phyloP scores from a whole-genome alignment of 2,888 invertebrate species.

The Pantelozetes paolii region DNA sequence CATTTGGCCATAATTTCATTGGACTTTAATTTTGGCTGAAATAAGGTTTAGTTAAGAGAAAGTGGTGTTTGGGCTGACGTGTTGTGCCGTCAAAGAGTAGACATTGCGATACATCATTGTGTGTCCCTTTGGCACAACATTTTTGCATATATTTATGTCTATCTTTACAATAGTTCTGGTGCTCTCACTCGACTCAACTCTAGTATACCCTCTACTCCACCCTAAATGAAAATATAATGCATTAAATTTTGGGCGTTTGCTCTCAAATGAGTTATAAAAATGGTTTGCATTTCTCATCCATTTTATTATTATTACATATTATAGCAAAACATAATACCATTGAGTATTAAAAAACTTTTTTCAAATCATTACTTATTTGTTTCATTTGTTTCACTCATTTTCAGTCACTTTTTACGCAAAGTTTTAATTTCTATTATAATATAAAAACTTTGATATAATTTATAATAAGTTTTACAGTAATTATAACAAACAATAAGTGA shows the following conservation, averaged over 20 bases:
- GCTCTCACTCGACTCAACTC: neutral
- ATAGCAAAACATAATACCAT: slow-evolving; percentile 23
- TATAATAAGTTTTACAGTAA: slow-evolving; percentile 16
- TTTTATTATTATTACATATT: slow-evolving; percentile 22
- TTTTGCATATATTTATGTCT: slow-evolving; percentile 29
- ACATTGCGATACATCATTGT: slow-evolving; percentile 36
- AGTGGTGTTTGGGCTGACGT: neutral
- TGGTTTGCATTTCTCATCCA: neutral
- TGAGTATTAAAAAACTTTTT: slow-evolving; percentile 16
- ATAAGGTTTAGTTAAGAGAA: neutral
- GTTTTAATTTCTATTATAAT: neutral
- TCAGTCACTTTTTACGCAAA: slow-evolving; percentile 9
- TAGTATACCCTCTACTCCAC: slow-evolving; percentile 36
- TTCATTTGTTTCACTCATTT: slow-evolving; percentile 2
- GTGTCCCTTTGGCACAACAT: slow-evolving; percentile 20
- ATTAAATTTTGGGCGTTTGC: slow-evolving; percentile 38
- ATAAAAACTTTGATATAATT: slow-evolving; percentile 10
- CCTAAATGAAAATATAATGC: slow-evolving; percentile 37
- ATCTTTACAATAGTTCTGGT: neutral
- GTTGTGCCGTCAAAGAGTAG: slow-evolving; percentile 5
- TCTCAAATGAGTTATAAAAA: slow-evolving; percentile 18
- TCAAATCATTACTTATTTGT: slow-evolving; percentile 35
- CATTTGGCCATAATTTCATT: no score
- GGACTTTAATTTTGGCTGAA: no score
- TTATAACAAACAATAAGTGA: slow-evolving; percentile 22